Percentiles rank a stretch among this genome's conserved stretches.
Conservation (phyloP, 53 echinoderm and acorn worm species). For the Pentamera pediparva region DNA sequence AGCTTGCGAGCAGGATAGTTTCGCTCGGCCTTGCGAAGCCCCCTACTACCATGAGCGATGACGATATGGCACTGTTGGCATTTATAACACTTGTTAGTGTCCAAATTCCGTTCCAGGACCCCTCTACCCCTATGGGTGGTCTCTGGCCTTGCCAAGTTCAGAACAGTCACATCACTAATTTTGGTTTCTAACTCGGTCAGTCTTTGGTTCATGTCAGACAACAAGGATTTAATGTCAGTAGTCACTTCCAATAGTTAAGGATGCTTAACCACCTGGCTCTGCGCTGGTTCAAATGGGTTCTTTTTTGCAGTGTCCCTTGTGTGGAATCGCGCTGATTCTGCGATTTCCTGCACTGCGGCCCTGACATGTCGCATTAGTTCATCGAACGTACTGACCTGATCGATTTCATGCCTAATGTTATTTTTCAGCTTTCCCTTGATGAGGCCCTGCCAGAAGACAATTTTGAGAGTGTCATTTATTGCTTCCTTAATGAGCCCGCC, state of each 20-base stretch:
- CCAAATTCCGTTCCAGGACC: not conserved
- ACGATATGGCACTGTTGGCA: not conserved
- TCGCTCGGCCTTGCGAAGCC: not conserved
- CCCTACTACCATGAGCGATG: not conserved
- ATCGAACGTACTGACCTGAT: not conserved
- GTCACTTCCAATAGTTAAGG: not conserved
- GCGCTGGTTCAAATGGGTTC: no score
- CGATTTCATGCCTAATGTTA: not conserved
- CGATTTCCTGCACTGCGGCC: not conserved
- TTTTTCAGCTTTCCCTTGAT: not conserved
- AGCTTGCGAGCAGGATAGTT: not conserved
- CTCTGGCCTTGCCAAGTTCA: no score
- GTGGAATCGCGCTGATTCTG: not conserved
- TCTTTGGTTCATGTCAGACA: not conserved
- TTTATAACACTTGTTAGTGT: not conserved
- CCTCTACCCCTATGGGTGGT: not conserved
- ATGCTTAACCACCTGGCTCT: not conserved
- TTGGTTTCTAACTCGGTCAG: not conserved
- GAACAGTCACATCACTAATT: not conserved
- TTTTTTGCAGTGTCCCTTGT: no score
- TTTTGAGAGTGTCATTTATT: not conserved
- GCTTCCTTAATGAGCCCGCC: not conserved
- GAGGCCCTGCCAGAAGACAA: conserved; percentile 11
- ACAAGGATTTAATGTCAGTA: not conserved
- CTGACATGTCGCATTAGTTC: not conserved